These are phyloP conservation scores for Epinotia bilunana DNA, from an alignment of 2,888 invertebrate species.

Conservation along the genomic window DNA sequence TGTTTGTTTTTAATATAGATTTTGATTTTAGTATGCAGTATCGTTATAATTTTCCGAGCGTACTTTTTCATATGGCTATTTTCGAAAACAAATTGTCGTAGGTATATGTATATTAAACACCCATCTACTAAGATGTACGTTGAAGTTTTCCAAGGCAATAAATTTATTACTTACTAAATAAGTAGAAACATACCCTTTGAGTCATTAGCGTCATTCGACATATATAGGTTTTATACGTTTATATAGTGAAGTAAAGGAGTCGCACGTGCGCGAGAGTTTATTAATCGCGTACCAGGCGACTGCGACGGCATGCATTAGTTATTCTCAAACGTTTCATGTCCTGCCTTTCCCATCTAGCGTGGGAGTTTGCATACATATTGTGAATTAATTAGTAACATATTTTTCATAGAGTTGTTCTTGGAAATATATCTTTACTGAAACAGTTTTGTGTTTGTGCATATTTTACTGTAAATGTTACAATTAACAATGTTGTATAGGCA, in stretches of 20 bases:
- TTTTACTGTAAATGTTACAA: too few relatives aligned
- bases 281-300: constrained; percentile 70
- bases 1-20: too few relatives aligned
- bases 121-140: too few relatives aligned
- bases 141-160: too few relatives aligned
- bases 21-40: not conserved
- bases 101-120: too few relatives aligned
- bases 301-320: constrained; percentile 67
- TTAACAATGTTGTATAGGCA: not conserved
- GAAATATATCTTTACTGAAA: not conserved
- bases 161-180: too few relatives aligned
- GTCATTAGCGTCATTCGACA: not conserved
- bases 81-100: too few relatives aligned
- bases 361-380: constrained; percentile 34
- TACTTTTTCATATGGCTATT: too few relatives aligned
- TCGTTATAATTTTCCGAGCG: too few relatives aligned
- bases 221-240: not conserved
- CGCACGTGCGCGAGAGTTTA: constrained; percentile 71
- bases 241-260: constrained; percentile 44
- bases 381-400: constrained; percentile 5
- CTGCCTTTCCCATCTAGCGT: constrained; percentile 28
- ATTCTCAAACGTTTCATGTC: constrained; percentile 61
- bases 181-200: not conserved
- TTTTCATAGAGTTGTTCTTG: not conserved
- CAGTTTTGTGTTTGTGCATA: too few relatives aligned